Conservation (phyloP, 2,113 vertebrate genomes). For the Odocoileus hemionus region DNA sequence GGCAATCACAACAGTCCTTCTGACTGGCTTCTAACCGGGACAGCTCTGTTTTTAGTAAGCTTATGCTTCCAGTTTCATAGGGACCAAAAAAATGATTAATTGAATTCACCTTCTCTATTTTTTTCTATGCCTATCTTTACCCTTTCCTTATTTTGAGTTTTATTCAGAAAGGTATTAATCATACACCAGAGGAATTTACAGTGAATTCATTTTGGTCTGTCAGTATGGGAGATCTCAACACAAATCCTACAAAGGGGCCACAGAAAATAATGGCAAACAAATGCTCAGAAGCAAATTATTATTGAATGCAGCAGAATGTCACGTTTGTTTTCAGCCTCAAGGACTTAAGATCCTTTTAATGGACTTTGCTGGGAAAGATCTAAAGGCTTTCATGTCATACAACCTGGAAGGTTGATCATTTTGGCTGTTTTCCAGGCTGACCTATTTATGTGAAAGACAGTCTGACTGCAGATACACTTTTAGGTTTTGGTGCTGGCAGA, state of each 20-base stretch:
- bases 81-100: background rate
- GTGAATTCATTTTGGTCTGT: conserved; percentile 46
- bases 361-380: conserved; percentile 54
- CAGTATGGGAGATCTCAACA: conserved; percentile 44
- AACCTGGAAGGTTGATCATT: conserved; percentile 38
- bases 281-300: conserved; percentile 65
- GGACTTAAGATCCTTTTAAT: conserved; percentile 43
- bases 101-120: conserved; percentile 13
- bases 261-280: conserved; percentile 65
- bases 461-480: background rate
- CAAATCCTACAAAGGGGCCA: conserved; percentile 37
- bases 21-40: background rate
- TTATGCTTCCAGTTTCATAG: conserved; percentile 23
- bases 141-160: background rate
- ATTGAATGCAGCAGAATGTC: conserved; percentile 42
- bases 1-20: background rate
- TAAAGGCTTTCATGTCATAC: conserved; percentile 47
- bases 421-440: conserved; percentile 23
- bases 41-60: background rate
- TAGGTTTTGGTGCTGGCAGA: background rate
- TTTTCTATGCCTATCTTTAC: background rate
- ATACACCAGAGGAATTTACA: conserved; percentile 32
- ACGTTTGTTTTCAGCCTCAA: conserved; percentile 51
- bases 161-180: conserved; percentile 39
- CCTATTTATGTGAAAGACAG: conserved; percentile 10